These are phyloP conservation scores for Parazoanthus atlanticus DNA, from an alignment of 92 coral and sea anemone genomes.

Conservation along the genomic window DNA sequence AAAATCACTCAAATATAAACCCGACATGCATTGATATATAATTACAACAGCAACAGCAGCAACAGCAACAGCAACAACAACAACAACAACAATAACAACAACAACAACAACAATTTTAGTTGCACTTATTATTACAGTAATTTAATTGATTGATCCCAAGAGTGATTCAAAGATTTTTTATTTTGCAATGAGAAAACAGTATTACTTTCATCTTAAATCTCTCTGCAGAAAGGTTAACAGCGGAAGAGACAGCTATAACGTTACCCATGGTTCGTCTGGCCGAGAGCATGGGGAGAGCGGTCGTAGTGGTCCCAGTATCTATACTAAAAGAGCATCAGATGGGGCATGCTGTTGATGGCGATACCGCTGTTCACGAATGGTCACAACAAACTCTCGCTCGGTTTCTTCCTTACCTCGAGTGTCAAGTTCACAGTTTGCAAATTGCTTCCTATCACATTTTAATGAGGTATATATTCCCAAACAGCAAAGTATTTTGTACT, in stretches of 20 bases:
- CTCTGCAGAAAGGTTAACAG: slow-evolving; percentile 10
- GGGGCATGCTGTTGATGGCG: slow-evolving; percentile 38
- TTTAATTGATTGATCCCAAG: not conserved
- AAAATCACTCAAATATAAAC: not conserved
- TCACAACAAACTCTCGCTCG: slow-evolving; percentile 58
- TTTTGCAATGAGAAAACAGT: not conserved
- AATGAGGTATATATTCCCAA: slow-evolving; percentile 52
- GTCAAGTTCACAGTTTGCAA: slow-evolving; percentile 68
- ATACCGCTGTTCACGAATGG: slow-evolving; percentile 67
- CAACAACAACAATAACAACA: too few relatives aligned
- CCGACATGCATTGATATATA: too few relatives aligned
- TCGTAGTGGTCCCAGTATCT: slow-evolving; percentile 55
- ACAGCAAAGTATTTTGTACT: too few relatives aligned
- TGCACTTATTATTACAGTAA: too few relatives aligned
- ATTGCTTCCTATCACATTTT: slow-evolving; percentile 74
- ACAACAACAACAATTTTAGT: too few relatives aligned
- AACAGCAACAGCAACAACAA: too few relatives aligned
- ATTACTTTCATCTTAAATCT: not conserved
- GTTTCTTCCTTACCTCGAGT: slow-evolving; percentile 70
- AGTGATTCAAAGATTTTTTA: not conserved
- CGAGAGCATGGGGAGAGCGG: slow-evolving; percentile 76
- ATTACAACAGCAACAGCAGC: too few relatives aligned
- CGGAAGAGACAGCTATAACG: slow-evolving; percentile 26
- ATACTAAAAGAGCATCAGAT: slow-evolving; percentile 57
- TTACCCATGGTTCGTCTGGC: slow-evolving; percentile 47